phyloP scores from a whole-genome alignment of 2,113 vertebrate genomes.

The Sclerurus mexicanus region DNA sequence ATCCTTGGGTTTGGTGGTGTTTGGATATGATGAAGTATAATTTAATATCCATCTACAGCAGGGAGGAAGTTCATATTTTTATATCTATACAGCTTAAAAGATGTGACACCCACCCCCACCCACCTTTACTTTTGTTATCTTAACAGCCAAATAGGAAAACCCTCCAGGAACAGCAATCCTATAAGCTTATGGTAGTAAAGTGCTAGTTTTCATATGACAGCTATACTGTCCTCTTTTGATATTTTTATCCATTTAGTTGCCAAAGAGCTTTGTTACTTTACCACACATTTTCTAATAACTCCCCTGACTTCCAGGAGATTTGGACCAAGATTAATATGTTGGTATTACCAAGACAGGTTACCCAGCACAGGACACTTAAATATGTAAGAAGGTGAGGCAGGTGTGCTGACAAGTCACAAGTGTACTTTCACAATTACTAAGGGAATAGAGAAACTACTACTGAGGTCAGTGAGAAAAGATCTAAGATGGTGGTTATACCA shows the following conservation, averaged over 20 bases:
- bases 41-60: not conserved
- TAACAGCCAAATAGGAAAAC: not conserved
- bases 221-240: not conserved
- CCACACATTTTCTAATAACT: not conserved
- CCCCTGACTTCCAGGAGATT: not conserved
- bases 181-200: not conserved
- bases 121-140: not conserved
- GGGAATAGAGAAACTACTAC: not conserved
- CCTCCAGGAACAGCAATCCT: not conserved
- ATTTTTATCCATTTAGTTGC: not conserved
- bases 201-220: not conserved
- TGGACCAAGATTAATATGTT: not conserved
- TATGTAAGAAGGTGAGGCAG: fast-evolving
- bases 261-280: not conserved
- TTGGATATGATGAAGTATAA: not conserved
- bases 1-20: not conserved
- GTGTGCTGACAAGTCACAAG: not conserved
- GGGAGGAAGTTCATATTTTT: not conserved
- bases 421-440: not conserved
- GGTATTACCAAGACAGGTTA: not conserved
- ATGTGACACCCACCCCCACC: not conserved
- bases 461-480: not conserved
- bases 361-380: not conserved
- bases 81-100: not conserved
- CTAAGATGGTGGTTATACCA: fast-evolving